Conservation (phyloP, 1,140 invertebrate species). For the Lithobius niger region DNA sequence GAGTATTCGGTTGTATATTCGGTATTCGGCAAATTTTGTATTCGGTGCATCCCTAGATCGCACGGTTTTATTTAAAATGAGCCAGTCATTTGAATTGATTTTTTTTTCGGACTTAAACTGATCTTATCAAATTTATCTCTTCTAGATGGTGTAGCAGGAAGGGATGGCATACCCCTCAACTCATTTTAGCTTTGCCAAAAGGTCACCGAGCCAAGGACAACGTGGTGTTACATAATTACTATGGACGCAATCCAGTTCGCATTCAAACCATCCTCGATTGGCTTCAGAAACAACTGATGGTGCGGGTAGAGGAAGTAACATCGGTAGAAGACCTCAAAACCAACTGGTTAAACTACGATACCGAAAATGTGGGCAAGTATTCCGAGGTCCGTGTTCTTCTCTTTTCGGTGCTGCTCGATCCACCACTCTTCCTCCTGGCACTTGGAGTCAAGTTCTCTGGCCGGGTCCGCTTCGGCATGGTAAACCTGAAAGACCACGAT, state of each 20-base stretch:
- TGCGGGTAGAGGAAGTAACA: conserved; percentile 29
- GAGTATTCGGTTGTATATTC: no score
- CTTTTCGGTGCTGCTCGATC: conserved; percentile 29
- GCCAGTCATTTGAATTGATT: no score
- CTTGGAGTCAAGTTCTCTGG: conserved; percentile 41
- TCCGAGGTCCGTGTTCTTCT: conserved; percentile 33
- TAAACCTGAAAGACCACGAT: conserved; percentile 24
- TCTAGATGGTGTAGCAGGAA: conserved; percentile 36
- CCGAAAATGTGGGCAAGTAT: conserved; percentile 15
- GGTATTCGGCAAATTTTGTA: no score
- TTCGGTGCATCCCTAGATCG: no score
- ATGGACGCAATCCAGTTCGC: conserved; percentile 24
- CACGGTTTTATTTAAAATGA: no score
- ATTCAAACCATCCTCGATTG: conserved; percentile 32
- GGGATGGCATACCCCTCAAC: conserved; percentile 33
- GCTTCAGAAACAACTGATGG: conserved; percentile 34
- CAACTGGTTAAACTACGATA: conserved; percentile 24
- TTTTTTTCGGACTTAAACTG: no score
- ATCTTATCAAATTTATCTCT: conserved; percentile 12
- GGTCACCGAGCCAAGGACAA: conserved; percentile 37
- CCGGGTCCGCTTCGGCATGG: conserved; percentile 35
- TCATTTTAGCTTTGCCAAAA: conserved; percentile 37
- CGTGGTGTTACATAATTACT: conserved; percentile 33
- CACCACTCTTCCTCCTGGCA: conserved; percentile 39
- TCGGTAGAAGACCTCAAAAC: conserved; percentile 23